Evolutionary conservation across 2,113 vertebrate genomes (phyloP).

Genomic region (Trematomus loennbergii): DNA sequence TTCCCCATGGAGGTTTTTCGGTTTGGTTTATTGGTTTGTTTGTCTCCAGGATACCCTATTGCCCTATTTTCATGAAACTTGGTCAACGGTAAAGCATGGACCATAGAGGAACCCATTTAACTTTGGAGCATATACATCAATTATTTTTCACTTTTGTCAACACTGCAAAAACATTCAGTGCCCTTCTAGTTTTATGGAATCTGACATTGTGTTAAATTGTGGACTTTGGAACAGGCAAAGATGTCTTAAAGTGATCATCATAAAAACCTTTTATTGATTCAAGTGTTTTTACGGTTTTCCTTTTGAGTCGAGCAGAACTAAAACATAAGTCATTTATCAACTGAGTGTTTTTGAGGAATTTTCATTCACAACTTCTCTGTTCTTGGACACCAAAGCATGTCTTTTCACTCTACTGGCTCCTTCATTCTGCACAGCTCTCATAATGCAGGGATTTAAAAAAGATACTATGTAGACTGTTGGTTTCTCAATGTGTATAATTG

Average conservation of each 20-base stretch:
- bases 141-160: too few species aligned
- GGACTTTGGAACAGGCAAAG: not conserved
- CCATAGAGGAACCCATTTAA: too few species aligned
- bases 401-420: not conserved
- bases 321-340: not conserved
- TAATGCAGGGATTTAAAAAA: not conserved
- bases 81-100: too few species aligned
- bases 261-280: not conserved
- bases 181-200: not conserved
- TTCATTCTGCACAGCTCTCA: not conserved
- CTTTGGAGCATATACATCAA: too few species aligned
- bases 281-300: not conserved
- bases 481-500: slow-evolving; percentile 14
- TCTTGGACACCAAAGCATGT: not conserved
- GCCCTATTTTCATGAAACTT: too few species aligned
- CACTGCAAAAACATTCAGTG: too few species aligned
- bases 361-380: not conserved
- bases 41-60: too few species aligned
- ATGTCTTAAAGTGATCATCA: not conserved
- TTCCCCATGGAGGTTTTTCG: too few species aligned
- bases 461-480: not conserved
- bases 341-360: not conserved
- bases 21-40: too few species aligned
- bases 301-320: not conserved
- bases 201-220: not conserved